These are phyloP conservation scores for Zonitis immaculata DNA, from an alignment of 2,888 invertebrate species.

Conservation along the genomic window DNA sequence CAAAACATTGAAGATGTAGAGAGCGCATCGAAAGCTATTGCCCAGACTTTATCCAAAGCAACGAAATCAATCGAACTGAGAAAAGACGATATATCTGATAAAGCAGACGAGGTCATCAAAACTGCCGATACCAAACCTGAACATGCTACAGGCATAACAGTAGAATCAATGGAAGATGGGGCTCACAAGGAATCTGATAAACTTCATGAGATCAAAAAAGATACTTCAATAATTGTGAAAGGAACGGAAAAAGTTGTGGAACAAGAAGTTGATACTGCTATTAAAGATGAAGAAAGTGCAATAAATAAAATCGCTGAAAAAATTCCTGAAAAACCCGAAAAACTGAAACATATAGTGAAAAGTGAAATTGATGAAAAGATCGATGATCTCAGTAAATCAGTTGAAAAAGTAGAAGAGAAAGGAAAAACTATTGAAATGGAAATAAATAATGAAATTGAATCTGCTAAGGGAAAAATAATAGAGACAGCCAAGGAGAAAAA, in stretches of 20 bases:
- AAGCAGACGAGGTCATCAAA: background rate
- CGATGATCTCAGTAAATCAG: conserved; percentile 8
- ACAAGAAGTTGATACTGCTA: conserved; percentile 3
- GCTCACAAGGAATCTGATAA: conserved; percentile 7
- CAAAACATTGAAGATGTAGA: conserved; percentile 4
- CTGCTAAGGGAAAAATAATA: conserved; percentile 15
- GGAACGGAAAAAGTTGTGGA: background rate
- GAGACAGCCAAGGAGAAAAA: conserved; percentile 13
- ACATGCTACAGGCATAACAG: conserved; percentile 8
- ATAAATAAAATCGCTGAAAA: conserved; percentile 6
- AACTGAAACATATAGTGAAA: conserved; percentile 3
- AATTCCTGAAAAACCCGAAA: conserved; percentile 12
- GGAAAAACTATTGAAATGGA: background rate
- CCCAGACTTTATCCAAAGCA: conserved; percentile 16
- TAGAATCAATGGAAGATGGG: conserved; percentile 4
- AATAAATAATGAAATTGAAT: conserved; percentile 6
- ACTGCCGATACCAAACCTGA: background rate
- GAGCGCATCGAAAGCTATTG: background rate
- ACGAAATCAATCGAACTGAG: conserved; percentile 3
- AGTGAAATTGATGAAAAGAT: background rate
- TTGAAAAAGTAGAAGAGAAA: background rate
- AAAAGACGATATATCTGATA: conserved; percentile 3
- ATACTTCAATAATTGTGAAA: background rate
- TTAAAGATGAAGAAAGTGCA: conserved; percentile 4
- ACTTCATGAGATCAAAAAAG: conserved; percentile 6